Base-by-base conservation (phyloP, 2,113 vertebrate genomes). In the Ceuthmochares aereus region DNA sequence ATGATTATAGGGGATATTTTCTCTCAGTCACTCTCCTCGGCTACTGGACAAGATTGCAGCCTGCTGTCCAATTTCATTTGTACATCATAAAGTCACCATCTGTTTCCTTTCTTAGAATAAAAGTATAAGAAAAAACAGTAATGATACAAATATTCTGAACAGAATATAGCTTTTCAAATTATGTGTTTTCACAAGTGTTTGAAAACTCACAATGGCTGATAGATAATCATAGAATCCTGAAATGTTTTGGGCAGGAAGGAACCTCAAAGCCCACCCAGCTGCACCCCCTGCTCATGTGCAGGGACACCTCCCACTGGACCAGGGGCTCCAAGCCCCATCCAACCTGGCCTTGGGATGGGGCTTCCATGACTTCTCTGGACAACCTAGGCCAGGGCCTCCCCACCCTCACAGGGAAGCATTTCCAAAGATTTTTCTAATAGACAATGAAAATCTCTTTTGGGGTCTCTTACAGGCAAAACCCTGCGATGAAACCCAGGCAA, bases 401-500 rank as follows among this genome's bases (percentile, higher is more conserved):
- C 43, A 45, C 43, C 43, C 43, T 45, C 13, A 16, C 43, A 45
- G 43, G 16, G 18, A 45, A 45, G 15, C 43, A 45, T 45, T 45
- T 56, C 27, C 26, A 3, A 25, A 56, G 19, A 2, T 9, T 83
- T 52, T 70, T 16, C 1, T 29, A 34, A 59, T 2, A 45, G 21
- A 15, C 8, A 34, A 19, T 2, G 5, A 15, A 54, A 84, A 52
- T 17, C 22, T 5, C 4, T 67, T 84, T 5, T 20, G 0, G 5
- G 14, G 8, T 13, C 9, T 43, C 40, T 54, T 49, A 10, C 2
- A 27, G 55, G 6, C 15, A 14, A 45, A 45, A 45, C 43, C 43
- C 43, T 40, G 40, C 40, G n/a, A n/a, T 43, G 42, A 43, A 43
- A 43, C 42, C 42, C 42, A n/a, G n/a, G n/a, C n/a, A 43, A 77